Percentiles rank a stretch among this genome's conserved stretches.
These are phyloP conservation scores for Cryptocheilus praepositus DNA, from an alignment of 2,888 invertebrate genomes.

Conservation along the genomic window DNA sequence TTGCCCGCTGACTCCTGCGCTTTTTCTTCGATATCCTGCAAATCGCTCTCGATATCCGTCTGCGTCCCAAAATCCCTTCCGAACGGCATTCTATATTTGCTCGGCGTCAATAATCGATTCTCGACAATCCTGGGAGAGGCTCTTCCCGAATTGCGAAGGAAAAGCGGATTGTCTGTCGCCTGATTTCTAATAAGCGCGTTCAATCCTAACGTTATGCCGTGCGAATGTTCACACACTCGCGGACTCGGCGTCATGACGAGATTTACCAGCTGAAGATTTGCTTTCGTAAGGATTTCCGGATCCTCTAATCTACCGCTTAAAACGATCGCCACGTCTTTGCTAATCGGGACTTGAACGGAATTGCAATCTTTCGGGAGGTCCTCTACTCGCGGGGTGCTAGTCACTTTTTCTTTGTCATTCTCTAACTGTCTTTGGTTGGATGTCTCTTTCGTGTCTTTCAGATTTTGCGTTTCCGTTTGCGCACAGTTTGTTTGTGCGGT, in stretches of 20 bases:
- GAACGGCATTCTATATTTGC: constrained; percentile 76
- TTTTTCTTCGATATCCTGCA: constrained; percentile 73
- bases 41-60: constrained; percentile 80
- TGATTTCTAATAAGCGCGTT: constrained; percentile 45
- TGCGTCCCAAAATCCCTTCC: constrained; percentile 83
- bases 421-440: constrained; percentile 6
- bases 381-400: constrained; percentile 2
- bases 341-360: constrained; percentile 62
- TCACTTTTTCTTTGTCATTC: constrained; percentile 4
- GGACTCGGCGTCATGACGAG: constrained; percentile 64
- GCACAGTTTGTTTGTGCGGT: not conserved
- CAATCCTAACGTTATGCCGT: constrained; percentile 42
- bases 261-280: constrained; percentile 65
- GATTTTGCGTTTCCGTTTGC: not conserved
- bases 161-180: constrained; percentile 32
- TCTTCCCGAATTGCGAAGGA: constrained; percentile 29
- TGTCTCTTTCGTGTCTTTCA: constrained; percentile 11
- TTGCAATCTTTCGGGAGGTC: constrained; percentile 18
- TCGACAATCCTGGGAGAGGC: constrained; percentile 68
- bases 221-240: constrained; percentile 37
- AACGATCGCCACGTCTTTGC: constrained; percentile 69
- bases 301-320: constrained; percentile 69
- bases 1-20: constrained; percentile 57
- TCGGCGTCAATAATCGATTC: constrained; percentile 78
- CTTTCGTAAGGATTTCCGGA: constrained; percentile 59